A percentile compares a stretch with the other conserved stretches of the same genome.
Conservation (phyloP, 2,113 vertebrate genomes). For the Irena cyanogastra region DNA sequence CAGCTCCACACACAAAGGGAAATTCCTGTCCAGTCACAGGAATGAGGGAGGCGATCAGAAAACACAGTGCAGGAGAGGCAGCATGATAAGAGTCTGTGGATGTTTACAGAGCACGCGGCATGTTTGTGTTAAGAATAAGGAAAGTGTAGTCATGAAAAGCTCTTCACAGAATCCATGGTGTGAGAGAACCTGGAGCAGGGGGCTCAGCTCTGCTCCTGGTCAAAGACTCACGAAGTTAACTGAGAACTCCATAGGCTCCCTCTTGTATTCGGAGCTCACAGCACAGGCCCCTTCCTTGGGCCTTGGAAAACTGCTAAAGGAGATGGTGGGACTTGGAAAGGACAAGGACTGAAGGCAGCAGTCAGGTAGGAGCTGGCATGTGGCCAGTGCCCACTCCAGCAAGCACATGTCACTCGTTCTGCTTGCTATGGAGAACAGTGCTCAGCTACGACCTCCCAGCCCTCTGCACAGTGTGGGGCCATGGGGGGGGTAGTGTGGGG, state of each 20-base stretch:
- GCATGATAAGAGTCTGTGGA: background rate
- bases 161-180: background rate
- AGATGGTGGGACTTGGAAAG: background rate
- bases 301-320: background rate
- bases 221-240: rapidly evolving
- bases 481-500: rapidly evolving
- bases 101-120: background rate
- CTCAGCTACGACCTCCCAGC: rapidly evolving
- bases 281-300: background rate
- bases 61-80: background rate
- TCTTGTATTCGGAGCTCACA: background rate
- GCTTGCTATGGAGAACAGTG: too few species aligned
- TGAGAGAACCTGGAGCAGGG: background rate
- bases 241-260: background rate
- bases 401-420: rapidly evolving
- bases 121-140: background rate
- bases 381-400: background rate
- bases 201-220: background rate
- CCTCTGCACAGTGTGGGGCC: rapidly evolving
- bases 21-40: background rate
- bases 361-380: rapidly evolving
- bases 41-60: background rate
- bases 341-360: background rate
- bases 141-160: background rate
- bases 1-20: background rate